Base-by-base conservation (phyloP, 2,113 vertebrate genomes). In the Indicator maculatus region DNA sequence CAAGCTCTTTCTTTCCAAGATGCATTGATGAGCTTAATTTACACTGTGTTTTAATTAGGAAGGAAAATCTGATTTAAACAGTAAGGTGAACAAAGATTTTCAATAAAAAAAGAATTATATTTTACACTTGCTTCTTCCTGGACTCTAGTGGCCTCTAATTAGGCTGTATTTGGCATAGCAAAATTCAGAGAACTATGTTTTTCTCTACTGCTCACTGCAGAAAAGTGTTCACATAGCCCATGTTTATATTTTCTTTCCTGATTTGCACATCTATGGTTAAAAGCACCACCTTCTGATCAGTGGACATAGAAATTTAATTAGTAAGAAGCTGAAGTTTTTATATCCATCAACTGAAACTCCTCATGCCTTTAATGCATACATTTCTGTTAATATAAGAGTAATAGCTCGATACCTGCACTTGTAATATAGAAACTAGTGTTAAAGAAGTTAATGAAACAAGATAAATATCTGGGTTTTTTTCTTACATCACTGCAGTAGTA, bases 241-340 rank as follows among this genome's bases (percentile, higher is more conserved):
- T 89, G 65, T n/a, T 89, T 5, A 6, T 44, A 12, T 56, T 75
- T 71, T 80, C 13, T 53, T 91, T 59, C 9, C 33, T 2, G 5
- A 71, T 67, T n/a, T 77, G 18, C 53, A 61, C 11, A 66, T 83
- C 12, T 90, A 3, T 89, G 76, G 72, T 65, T 97, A 77, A 97
- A 97, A 96, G 93, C 86, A 80, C 95, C 95, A 96, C 72, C 96
- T 97, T 89, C 92, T 96, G 95, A 95, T 59, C 61, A 70, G 59
- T 1, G 20, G 15, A 67, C 50, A 41, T 55, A 58, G 33, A 72
- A 77, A 77, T 74, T 9, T 91, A 58, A 76, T 16, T 19, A 84
- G 58, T n/a, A 69, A 78, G 26, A 16, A 85, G 58, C 27, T 71
- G 7, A 13, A 36, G 6, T 31, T 27, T 23, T 50, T 75, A 45